phyloP scores from a whole-genome alignment of 2,888 invertebrate species.

The Mantis religiosa region DNA sequence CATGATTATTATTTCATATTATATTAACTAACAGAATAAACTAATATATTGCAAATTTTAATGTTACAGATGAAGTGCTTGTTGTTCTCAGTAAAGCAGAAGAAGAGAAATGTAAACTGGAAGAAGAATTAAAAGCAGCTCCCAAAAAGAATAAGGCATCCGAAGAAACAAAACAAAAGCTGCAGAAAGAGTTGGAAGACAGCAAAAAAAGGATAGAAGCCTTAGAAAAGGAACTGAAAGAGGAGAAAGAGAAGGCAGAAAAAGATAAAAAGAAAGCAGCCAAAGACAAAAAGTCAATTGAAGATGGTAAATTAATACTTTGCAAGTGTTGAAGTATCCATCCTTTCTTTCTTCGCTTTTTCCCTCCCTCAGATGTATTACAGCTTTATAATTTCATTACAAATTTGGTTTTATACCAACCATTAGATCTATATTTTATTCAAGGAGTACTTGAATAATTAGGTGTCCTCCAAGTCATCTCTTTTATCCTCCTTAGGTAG shows the following conservation, averaged over 20 bases:
- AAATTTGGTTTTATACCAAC: too few relatives aligned
- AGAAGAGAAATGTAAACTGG: constrained; percentile 44
- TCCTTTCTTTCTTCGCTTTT: too few relatives aligned
- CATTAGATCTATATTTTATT: too few relatives aligned
- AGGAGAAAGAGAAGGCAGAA: constrained; percentile 52
- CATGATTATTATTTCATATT: not conserved
- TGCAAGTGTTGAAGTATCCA: not conserved
- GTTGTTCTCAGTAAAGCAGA: constrained; percentile 59
- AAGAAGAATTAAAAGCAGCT: constrained; percentile 12
- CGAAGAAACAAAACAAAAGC: constrained; percentile 35
- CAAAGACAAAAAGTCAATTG: constrained; percentile 47
- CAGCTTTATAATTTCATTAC: too few relatives aligned
- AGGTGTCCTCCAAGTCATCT: too few relatives aligned
- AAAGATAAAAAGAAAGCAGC: constrained; percentile 51
- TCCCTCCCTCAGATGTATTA: not conserved
- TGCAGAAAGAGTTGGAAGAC: constrained; percentile 36
- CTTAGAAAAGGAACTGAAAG: constrained; percentile 42
- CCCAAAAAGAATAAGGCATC: constrained; percentile 25
- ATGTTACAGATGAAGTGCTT: constrained; percentile 53
- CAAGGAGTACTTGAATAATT: too few relatives aligned
- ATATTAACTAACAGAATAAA: not conserved
- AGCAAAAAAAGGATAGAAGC: constrained; percentile 35
- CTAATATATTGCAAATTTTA: not conserved
- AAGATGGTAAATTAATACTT: constrained; percentile 32
- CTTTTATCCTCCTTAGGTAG: too few relatives aligned